Evolutionary conservation across 1,140 invertebrate species (phyloP).

Genomic region (Holotrichia oblita): DNA sequence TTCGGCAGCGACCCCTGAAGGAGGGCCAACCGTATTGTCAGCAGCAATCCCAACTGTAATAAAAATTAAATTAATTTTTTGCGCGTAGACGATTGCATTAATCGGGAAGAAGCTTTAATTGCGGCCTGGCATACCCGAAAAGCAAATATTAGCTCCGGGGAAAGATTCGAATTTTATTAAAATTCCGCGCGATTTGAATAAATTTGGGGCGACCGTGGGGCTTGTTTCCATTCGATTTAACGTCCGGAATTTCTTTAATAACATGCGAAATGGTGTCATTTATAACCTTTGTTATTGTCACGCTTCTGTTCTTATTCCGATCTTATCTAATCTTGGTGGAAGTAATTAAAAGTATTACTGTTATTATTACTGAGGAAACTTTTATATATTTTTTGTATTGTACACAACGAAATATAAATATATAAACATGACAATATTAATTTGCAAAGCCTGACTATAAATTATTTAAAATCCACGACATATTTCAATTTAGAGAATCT

Average conservation of each 20-base stretch:
- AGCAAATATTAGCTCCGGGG: slow-evolving; percentile 26
- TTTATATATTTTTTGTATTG: too few species aligned
- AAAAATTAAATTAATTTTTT: slow-evolving; percentile 38
- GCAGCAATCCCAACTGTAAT: slow-evolving; percentile 67
- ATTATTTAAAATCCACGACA: too few species aligned
- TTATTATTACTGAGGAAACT: too few species aligned
- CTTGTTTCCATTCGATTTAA: slow-evolving; percentile 2
- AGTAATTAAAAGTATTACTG: too few species aligned
- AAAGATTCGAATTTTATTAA: slow-evolving; percentile 30
- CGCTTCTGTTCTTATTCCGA: neutral
- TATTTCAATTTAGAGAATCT: too few species aligned
- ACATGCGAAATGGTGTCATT: neutral
- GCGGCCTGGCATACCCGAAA: neutral
- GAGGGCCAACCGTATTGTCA: slow-evolving; percentile 73
- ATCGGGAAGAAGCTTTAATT: slow-evolving; percentile 25
- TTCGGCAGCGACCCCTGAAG: slow-evolving; percentile 80
- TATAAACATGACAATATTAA: too few species aligned
- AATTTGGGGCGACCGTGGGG: neutral
- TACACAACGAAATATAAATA: too few species aligned
- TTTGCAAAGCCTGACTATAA: too few species aligned
- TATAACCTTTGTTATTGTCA: neutral
- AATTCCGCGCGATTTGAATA: slow-evolving; percentile 10
- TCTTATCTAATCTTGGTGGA: too few species aligned
- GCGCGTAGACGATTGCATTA: neutral
- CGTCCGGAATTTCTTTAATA: neutral